Evolutionary conservation across 1,140 invertebrate species (phyloP).

Genomic region (Himalopsyche phryganea): DNA sequence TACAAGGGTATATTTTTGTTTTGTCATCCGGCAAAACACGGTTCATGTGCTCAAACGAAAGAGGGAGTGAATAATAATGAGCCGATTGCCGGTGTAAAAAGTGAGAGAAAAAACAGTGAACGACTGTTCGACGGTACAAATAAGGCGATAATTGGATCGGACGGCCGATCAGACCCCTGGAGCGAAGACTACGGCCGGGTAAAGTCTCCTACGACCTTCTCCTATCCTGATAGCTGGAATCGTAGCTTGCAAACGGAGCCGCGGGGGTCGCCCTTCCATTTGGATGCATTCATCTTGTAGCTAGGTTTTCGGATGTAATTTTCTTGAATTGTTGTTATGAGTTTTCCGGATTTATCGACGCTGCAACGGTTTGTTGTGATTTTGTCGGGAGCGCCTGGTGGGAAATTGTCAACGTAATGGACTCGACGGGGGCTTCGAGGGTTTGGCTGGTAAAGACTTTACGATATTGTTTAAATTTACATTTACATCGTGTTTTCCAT

Average conservation of each 20-base stretch:
- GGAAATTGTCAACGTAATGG: conserved; percentile 13
- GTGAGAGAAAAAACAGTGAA: conserved; percentile 7
- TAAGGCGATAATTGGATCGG: conserved; percentile 32
- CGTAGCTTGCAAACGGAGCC: background rate
- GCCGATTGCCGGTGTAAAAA: conserved; percentile 10
- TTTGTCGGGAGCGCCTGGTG: conserved; percentile 2
- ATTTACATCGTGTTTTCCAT: background rate
- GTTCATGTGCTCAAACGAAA: conserved; percentile 8
- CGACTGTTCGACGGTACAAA: conserved; percentile 26
- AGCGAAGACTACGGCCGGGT: conserved; percentile 13
- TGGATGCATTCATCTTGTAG: conserved; percentile 5
- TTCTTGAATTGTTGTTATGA: conserved; percentile 19
- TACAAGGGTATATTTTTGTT: conserved; percentile 16
- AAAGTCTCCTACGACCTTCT: background rate
- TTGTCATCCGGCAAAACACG: conserved; percentile 23
- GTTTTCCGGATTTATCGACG: conserved; percentile 29
- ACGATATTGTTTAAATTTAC: conserved; percentile 5
- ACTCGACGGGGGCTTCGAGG: conserved; percentile 1
- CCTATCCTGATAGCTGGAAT: background rate
- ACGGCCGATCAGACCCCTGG: conserved; percentile 30
- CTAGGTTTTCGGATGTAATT: conserved; percentile 28
- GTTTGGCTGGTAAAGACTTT: conserved; percentile 1
- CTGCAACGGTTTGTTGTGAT: conserved; percentile 22
- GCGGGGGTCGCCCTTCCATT: conserved; percentile 1
- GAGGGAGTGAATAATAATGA: conserved; percentile 29